A percentile compares a stretch with the other conserved stretches of the same genome.
Evolutionary conservation across 2,113 vertebrate species (phyloP).

Genomic region (Coryphaenoides rupestris): DNA sequence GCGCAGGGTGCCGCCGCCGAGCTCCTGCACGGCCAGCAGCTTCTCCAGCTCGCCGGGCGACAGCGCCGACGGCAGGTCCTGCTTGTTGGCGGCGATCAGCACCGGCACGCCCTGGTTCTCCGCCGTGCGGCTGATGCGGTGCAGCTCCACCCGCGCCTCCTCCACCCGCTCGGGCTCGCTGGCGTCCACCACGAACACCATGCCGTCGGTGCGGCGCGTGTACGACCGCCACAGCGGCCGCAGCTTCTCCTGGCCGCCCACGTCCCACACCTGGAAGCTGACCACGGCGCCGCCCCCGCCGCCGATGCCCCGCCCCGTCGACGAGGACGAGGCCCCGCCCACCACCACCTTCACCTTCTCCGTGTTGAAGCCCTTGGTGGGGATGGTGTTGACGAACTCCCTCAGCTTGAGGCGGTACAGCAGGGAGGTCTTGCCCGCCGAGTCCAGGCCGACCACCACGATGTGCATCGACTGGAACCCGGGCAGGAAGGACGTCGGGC

Average conservation of each 20-base stretch:
- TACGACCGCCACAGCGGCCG: constrained; percentile 89
- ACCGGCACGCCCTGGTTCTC: constrained; percentile 88
- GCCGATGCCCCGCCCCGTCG: too few species aligned
- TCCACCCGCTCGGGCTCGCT: constrained; percentile 82
- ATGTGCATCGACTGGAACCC: constrained; percentile 82
- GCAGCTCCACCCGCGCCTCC: constrained; percentile 87
- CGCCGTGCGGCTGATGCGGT: constrained; percentile 81
- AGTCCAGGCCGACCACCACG: constrained; percentile 84
- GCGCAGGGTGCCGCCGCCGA: constrained; percentile 74
- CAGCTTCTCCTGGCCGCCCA: constrained; percentile 89
- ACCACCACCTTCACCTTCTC: constrained; percentile 85
- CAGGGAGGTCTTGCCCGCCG: constrained; percentile 85
- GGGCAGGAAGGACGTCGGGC: constrained; percentile 80
- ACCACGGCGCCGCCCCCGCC: too few species aligned
- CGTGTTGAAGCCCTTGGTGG: constrained; percentile 89
- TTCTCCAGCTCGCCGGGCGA: constrained; percentile 81
- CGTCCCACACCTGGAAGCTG: constrained; percentile 89
- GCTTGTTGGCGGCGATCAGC: constrained; percentile 86
- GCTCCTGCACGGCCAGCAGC: constrained; percentile 77
- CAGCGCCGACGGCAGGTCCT: constrained; percentile 77
- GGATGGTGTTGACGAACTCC: constrained; percentile 87
- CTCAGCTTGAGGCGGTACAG: constrained; percentile 87
- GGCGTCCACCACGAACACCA: constrained; percentile 90
- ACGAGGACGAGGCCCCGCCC: constrained; percentile 67
- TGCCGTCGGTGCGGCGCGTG: constrained; percentile 82